A percentile compares a stretch with the other conserved stretches of the same genome.
phyloP scores from a whole-genome alignment of 2,888 invertebrate species.

The Agonum fuliginosum region DNA sequence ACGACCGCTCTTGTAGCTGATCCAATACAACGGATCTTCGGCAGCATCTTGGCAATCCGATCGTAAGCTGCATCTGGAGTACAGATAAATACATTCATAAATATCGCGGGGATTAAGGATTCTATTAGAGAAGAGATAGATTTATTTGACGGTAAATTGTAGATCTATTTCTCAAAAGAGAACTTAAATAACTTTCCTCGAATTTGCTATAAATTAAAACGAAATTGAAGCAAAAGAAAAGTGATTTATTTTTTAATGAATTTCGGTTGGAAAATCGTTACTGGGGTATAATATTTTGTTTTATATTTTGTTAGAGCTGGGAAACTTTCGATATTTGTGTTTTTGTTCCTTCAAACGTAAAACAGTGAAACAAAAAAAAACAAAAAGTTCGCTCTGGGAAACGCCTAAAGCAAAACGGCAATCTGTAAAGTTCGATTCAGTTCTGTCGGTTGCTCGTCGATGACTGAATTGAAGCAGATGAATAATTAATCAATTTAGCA shows the following conservation, averaged over 20 bases:
- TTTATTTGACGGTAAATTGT: no score
- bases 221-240: no score
- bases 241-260: no score
- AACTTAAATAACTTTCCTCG: no score
- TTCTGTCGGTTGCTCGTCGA: neutral
- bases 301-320: no score
- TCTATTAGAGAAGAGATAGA: neutral
- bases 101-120: neutral
- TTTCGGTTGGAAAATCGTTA: no score
- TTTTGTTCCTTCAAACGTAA: no score
- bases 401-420: conserved; percentile 3
- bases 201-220: no score
- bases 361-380: neutral
- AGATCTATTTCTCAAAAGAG: no score
- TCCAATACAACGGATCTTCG: conserved; percentile 95
- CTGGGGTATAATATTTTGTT: no score
- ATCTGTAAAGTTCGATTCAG: neutral
- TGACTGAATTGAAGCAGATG: conserved; percentile 44
- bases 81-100: neutral
- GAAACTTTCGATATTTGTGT: no score
- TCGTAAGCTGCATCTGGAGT: conserved; percentile 86
- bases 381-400: neutral
- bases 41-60: conserved; percentile 95
- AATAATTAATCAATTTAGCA: conserved; percentile 45
- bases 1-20: conserved; percentile 96